These are phyloP conservation scores for Athalia circularis DNA, from an alignment of 2,888 invertebrate genomes.

Conservation along the genomic window DNA sequence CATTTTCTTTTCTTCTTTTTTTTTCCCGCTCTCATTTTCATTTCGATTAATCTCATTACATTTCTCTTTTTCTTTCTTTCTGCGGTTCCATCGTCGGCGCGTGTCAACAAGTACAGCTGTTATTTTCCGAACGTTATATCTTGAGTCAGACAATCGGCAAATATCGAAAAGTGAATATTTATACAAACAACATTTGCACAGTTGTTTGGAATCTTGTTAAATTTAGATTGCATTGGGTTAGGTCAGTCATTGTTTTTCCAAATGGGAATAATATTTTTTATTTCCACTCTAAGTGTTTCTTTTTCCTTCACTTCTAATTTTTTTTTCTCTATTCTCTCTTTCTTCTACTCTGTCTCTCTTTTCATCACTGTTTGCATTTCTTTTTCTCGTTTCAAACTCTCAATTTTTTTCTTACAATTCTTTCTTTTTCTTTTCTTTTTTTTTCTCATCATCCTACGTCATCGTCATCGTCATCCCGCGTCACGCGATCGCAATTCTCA, in stretches of 20 bases:
- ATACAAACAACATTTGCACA: conserved; percentile 40
- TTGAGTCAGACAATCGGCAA: conserved; percentile 45
- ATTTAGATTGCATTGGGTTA: conserved; percentile 42
- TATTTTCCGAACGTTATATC: conserved; percentile 20
- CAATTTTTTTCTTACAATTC: neutral
- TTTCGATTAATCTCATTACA: too few species aligned
- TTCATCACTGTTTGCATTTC: neutral
- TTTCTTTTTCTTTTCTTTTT: neutral
- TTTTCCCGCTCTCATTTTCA: neutral
- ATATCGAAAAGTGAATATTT: conserved; percentile 44
- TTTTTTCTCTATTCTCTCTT: neutral
- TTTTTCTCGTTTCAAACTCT: neutral
- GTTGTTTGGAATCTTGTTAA: conserved; percentile 45
- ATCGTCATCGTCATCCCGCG: neutral
- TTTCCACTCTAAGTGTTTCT: neutral
- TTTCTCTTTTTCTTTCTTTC: conserved; percentile 4
- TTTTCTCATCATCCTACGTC: neutral
- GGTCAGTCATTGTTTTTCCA: conserved; percentile 45
- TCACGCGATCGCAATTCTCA: neutral
- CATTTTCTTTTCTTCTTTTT: neutral
- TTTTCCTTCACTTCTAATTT: neutral
- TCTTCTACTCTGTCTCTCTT: too few species aligned
- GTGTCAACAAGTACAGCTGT: conserved; percentile 38
- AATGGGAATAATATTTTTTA: conserved; percentile 45
- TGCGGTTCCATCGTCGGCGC: neutral